Evolutionary conservation across 2,888 invertebrate genomes (phyloP), one percentile per base, ranked within the genome.

Genomic region (Aphodius sticticus): DNA sequence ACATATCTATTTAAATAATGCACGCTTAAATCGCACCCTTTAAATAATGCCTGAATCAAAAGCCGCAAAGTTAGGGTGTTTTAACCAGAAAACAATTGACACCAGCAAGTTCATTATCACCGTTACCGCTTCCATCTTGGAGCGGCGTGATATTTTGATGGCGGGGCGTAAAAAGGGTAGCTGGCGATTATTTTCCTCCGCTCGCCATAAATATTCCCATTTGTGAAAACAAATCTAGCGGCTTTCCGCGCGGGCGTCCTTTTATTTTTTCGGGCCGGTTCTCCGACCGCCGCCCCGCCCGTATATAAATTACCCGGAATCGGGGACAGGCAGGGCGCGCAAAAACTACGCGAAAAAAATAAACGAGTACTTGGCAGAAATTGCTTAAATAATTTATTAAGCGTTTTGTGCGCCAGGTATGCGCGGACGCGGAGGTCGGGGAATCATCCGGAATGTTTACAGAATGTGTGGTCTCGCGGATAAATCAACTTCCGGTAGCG

Each of bases 391-490:
- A 74, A 79, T 77, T 79, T 79, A 79, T 79, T 79, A 79, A 77
- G 77, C 77, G 69, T 35, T 38, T 15, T 37, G 70, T 12, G 74
- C 16, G n/a, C 6, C 74, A 74, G 74, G 74, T 74, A 74, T 74
- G 74, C 35, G 74, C 7, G 53, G 36, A 74, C 74, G 26, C 35
- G 26, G 36, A 35, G 74, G 26, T 53, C 53, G 53, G 26, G 35
- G 36, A 35, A 80, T 80, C 77, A 78, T 80, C 77, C 78, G 76
- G 80, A 78, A 78, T 80, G 77, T 80, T 80, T 80, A 80, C 76
- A 80, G 80, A 69, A 78, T 78, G 76, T 78, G 77, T 71, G 70
- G 76, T 77, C 77, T 76, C 76, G 78, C 70, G 70, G 72, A 80
- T 80, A 78, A 78, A 80, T 80, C 80, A 78, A 79, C 36, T 69